Percentiles rank a stretch among this genome's conserved stretches.
These are phyloP conservation scores for Buathra laborator DNA, from an alignment of 2,888 invertebrate genomes.

Conservation along the genomic window DNA sequence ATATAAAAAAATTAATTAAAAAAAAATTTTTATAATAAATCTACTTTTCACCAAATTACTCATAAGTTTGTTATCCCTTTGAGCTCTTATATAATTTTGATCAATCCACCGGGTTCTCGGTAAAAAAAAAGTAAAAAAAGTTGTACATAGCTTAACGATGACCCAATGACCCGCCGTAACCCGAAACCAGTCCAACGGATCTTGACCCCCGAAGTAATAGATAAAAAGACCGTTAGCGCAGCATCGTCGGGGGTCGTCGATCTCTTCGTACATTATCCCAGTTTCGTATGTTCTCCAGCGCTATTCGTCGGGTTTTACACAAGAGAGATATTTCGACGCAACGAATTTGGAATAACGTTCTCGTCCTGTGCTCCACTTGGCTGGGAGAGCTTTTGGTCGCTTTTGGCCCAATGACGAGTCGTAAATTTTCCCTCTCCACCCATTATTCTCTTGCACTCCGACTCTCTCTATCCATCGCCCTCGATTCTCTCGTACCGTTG, in stretches of 20 bases:
- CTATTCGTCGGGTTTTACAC: constrained; percentile 16
- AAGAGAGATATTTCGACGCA: constrained; percentile 22
- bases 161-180: constrained; percentile 48
- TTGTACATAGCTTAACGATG: constrained; percentile 2
- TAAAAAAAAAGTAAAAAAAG: background rate
- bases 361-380: constrained; percentile 25
- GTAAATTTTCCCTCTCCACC: constrained; percentile 28
- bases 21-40: no score
- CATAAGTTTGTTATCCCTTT: no score
- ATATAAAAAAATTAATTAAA: no score
- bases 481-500: constrained; percentile 45
- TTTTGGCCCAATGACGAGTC: constrained; percentile 42
- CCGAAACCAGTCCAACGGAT: constrained; percentile 53
- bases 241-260: constrained; percentile 31
- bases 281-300: background rate
- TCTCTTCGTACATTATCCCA: constrained; percentile 40
- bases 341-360: constrained; percentile 47
- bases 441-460: background rate
- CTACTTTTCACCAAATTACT: no score
- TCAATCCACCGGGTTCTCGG: no score
- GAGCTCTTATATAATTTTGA: no score
- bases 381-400: constrained; percentile 3
- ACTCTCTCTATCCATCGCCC: constrained; percentile 18
- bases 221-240: constrained; percentile 55
- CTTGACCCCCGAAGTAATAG: constrained; percentile 31